A percentile compares a stretch with the other conserved stretches of the same genome.
Evolutionary conservation across 2,888 invertebrate genomes (phyloP).

Genomic region (Trachelus tabidus): DNA sequence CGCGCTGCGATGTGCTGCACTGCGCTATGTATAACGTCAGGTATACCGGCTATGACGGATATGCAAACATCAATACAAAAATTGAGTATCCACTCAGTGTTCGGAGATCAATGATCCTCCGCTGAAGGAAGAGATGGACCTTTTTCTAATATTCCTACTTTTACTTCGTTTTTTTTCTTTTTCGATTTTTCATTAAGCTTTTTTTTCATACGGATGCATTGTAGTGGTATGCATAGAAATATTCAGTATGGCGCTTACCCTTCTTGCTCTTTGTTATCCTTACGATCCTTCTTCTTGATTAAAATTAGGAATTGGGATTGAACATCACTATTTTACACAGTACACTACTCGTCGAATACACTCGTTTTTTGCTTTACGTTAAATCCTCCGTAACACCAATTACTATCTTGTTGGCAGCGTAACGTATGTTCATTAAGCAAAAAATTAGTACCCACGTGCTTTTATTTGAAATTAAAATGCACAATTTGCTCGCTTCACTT

Average conservation of each 20-base stretch:
- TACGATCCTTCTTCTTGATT: background rate
- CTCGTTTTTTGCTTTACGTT: background rate
- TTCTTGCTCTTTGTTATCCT: background rate
- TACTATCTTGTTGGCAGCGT: background rate
- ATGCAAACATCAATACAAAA: constrained; percentile 5
- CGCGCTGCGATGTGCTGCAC: background rate
- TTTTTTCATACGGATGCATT: background rate
- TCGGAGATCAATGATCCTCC: background rate
- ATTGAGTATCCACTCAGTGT: background rate
- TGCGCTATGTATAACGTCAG: background rate
- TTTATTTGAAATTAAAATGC: background rate
- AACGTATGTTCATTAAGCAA: background rate
- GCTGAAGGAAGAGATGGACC: background rate
- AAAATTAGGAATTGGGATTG: background rate
- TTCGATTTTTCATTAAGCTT: background rate
- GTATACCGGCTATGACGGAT: background rate
- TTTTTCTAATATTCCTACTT: background rate
- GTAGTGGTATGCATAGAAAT: background rate
- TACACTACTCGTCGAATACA: background rate
- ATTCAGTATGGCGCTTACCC: background rate
- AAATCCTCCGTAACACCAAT: background rate
- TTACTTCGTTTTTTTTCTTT: background rate
- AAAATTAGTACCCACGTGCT: background rate
- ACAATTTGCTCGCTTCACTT: constrained; percentile 35
- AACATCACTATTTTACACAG: background rate